Conservation (phyloP, 2,113 vertebrate genomes). For the Scomber japonicus region DNA sequence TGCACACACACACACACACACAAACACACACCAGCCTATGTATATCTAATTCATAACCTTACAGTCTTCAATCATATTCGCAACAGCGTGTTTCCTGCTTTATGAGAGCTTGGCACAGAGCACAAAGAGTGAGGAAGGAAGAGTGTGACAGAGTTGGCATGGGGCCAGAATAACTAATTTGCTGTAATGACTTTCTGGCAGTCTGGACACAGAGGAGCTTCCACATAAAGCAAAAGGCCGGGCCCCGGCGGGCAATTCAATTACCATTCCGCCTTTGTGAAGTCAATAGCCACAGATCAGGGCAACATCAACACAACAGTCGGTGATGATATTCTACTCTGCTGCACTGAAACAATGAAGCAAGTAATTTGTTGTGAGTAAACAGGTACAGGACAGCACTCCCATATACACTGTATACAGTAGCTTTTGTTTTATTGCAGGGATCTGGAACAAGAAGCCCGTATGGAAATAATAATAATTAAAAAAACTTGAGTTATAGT, state of each 20-base stretch:
- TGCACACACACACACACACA: slow-evolving; percentile 37
- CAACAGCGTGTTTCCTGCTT: slow-evolving; percentile 54
- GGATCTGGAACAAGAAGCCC: slow-evolving; percentile 22
- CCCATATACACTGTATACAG: slow-evolving; percentile 17
- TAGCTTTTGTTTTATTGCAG: slow-evolving; percentile 43
- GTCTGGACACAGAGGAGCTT: slow-evolving; percentile 63
- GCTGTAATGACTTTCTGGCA: slow-evolving; percentile 81
- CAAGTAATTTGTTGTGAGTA: slow-evolving; percentile 51
- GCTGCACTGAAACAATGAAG: slow-evolving; percentile 36
- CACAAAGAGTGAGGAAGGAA: slow-evolving; percentile 44
- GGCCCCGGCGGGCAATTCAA: slow-evolving; percentile 68
- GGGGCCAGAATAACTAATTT: slow-evolving; percentile 77
- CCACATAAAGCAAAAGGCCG: slow-evolving; percentile 66
- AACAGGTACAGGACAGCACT: slow-evolving; percentile 39
- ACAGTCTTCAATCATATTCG: slow-evolving; percentile 66
- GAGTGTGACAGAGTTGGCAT: slow-evolving; percentile 51
- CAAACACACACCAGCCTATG: background rate
- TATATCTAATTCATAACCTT: slow-evolving; percentile 70
- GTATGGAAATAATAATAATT: slow-evolving; percentile 37
- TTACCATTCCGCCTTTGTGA: slow-evolving; percentile 55
- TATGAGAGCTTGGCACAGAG: slow-evolving; percentile 54
- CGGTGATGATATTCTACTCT: slow-evolving; percentile 37
- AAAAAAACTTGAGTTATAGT: slow-evolving; percentile 3
- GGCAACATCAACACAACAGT: slow-evolving; percentile 45
- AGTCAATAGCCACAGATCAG: slow-evolving; percentile 53